Percentiles rank a stretch among this genome's conserved stretches.
These are phyloP conservation scores for Acromyrmex heyeri DNA, from an alignment of 1,140 invertebrate species.

Conservation along the genomic window DNA sequence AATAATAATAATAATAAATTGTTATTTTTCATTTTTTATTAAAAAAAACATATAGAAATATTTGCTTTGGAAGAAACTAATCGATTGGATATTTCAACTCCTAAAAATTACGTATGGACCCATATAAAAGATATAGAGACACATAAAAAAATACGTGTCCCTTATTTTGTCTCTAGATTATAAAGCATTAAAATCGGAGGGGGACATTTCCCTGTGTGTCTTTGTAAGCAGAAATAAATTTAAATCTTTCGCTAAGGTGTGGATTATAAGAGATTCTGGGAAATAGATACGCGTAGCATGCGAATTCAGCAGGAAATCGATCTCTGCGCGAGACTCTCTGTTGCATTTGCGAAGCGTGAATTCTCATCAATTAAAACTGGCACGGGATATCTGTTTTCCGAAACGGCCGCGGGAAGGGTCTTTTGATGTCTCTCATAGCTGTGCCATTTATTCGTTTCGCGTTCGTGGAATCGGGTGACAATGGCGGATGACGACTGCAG, in stretches of 20 bases:
- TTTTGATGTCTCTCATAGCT: conserved; percentile 54
- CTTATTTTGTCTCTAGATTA: too few relatives aligned
- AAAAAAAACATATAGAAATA: too few relatives aligned
- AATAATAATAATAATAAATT: too few relatives aligned
- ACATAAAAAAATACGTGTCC: too few relatives aligned
- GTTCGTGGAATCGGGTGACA: conserved; percentile 50
- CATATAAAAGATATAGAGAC: too few relatives aligned
- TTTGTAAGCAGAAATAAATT: not conserved
- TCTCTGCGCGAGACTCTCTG: not conserved
- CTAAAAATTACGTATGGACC: too few relatives aligned
- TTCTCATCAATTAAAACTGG: conserved; percentile 52
- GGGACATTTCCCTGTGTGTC: too few relatives aligned
- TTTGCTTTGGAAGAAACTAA: too few relatives aligned
- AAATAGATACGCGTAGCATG: not conserved
- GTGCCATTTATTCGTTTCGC: conserved; percentile 48
- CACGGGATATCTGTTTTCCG: conserved; percentile 47
- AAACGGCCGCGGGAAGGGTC: conserved; percentile 30
- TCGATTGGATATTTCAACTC: too few relatives aligned
- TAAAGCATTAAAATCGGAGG: too few relatives aligned
- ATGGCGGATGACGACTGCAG: conserved; percentile 60
- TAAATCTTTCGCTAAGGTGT: not conserved
- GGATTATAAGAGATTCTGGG: not conserved
- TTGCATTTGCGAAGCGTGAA: conserved; percentile 4
- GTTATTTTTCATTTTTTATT: too few relatives aligned
- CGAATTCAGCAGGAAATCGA: conserved; percentile 17